Percentiles rank a stretch among this genome's conserved stretches.
phyloP scores from a whole-genome alignment of 2,888 invertebrate genomes.

The Saturnia japonica region DNA sequence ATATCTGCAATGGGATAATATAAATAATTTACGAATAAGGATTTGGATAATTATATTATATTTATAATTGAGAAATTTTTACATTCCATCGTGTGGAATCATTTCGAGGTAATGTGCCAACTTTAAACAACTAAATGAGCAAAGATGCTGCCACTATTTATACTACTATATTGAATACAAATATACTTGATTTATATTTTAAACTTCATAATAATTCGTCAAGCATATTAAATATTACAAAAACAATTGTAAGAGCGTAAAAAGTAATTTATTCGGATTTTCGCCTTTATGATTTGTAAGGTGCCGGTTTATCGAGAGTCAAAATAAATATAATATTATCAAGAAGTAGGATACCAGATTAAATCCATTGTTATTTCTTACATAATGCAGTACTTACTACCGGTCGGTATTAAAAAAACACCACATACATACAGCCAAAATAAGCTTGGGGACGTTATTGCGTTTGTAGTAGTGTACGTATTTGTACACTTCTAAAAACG shows the following conservation, averaged over 20 bases:
- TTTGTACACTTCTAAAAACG: no score
- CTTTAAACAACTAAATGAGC: neutral
- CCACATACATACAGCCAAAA: no score
- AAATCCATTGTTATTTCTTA: neutral
- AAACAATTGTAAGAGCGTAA: neutral
- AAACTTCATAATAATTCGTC: neutral
- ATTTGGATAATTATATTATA: neutral
- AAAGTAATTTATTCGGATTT: neutral
- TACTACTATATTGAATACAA: neutral
- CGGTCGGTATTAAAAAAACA: neutral
- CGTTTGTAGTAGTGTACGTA: no score
- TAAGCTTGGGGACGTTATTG: no score
- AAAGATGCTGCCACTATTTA: neutral
- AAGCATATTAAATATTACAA: neutral
- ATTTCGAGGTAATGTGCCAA: slow-evolving; percentile 4
- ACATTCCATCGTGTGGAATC: neutral
- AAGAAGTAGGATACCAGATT: neutral
- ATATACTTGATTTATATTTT: neutral
- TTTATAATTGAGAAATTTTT: neutral
- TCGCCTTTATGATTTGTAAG: neutral
- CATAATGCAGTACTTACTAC: neutral
- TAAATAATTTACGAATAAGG: neutral
- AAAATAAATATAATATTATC: neutral
- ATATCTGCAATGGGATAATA: neutral
- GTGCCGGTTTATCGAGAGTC: neutral